These are phyloP conservation scores for Falco berigora DNA, from an alignment of 2,797 vertebrate species.

Conservation along the genomic window DNA sequence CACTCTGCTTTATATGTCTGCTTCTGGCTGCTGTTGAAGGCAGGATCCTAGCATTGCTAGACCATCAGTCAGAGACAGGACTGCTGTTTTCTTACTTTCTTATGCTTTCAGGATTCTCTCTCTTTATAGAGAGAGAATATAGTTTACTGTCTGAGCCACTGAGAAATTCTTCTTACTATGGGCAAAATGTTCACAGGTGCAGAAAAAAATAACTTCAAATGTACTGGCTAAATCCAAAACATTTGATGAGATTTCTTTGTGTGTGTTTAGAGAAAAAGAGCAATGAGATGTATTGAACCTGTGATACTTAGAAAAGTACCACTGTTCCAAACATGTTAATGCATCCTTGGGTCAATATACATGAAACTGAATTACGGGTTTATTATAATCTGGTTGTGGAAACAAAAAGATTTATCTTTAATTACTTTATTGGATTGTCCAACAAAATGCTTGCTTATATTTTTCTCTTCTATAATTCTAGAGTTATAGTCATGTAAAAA, in stretches of 20 bases:
- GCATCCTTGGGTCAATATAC: neutral
- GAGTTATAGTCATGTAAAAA: neutral
- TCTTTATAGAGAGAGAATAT: neutral
- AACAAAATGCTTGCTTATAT: neutral
- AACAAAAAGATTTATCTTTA: neutral
- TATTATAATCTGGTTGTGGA: neutral
- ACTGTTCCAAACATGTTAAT: neutral
- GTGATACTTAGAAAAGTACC: neutral
- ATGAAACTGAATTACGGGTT: neutral
- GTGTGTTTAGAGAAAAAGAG: neutral
- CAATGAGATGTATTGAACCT: neutral
- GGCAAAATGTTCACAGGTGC: neutral
- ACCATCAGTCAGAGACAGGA: neutral
- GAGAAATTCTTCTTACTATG: neutral
- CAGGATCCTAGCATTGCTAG: neutral
- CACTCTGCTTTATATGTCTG: neutral
- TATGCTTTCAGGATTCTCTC: neutral
- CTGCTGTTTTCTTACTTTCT: neutral
- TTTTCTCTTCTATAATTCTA: neutral
- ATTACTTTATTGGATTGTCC: neutral
- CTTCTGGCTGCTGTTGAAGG: neutral
- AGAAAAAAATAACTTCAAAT: slow-evolving; percentile 10
- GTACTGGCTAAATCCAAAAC: neutral
- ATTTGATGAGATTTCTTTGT: neutral
- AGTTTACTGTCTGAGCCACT: neutral